Percentiles rank a stretch among this genome's conserved stretches.
Evolutionary conservation across 2,888 invertebrate genomes (phyloP).

Genomic region (Cephus runcator): DNA sequence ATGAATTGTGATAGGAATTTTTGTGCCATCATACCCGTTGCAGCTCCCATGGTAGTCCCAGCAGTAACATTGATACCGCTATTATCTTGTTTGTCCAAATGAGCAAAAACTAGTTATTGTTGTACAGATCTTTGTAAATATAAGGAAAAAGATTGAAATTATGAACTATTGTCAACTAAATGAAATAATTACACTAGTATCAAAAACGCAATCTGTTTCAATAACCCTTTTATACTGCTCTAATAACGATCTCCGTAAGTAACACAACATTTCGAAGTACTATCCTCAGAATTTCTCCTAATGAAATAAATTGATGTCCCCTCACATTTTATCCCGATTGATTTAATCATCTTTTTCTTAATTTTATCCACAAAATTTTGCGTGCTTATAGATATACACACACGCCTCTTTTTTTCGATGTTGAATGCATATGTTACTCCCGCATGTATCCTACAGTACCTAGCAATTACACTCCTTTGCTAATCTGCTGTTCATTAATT

Average conservation of each 20-base stretch:
- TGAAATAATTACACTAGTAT: no score
- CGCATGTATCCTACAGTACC: no score
- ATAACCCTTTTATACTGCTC: background rate
- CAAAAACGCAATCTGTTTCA: background rate
- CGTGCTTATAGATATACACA: no score
- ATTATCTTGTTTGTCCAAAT: conserved; percentile 18
- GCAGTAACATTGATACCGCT: conserved; percentile 17
- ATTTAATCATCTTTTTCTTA: no score
- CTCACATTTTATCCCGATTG: no score
- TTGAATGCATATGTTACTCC: no score
- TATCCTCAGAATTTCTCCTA: background rate
- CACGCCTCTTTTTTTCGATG: no score
- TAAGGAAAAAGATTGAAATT: background rate
- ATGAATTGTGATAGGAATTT: conserved; percentile 17
- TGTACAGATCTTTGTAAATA: background rate
- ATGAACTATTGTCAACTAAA: no score
- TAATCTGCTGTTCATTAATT: no score
- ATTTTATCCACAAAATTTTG: no score
- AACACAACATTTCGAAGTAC: background rate
- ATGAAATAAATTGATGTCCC: background rate
- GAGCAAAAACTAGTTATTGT: background rate
- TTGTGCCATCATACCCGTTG: conserved; percentile 2
- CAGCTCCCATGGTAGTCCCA: conserved; percentile 11
- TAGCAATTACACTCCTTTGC: no score
- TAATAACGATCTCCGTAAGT: background rate